These are phyloP conservation scores for Platycheirus albimanus DNA, from an alignment of 2,888 invertebrate species.

Conservation along the genomic window DNA sequence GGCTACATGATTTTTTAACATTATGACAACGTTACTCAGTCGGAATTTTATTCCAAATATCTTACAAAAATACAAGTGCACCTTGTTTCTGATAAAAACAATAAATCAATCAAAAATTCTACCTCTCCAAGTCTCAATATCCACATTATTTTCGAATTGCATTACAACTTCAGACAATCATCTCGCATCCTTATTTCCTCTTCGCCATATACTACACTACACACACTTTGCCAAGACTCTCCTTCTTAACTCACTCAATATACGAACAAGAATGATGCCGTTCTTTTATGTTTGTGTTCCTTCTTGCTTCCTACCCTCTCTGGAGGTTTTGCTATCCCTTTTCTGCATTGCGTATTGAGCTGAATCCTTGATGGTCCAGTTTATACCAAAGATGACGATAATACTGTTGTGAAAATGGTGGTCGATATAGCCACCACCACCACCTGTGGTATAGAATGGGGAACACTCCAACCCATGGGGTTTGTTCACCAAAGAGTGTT, in stretches of 20 bases:
- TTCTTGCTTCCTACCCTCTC: background rate
- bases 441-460: constrained; percentile 1
- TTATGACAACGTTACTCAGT: no score
- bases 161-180: no score
- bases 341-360: constrained; percentile 44
- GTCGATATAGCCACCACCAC: constrained; percentile 10
- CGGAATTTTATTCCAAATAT: no score
- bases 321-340: constrained; percentile 32
- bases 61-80: no score
- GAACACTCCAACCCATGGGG: background rate
- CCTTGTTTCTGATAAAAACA: no score
- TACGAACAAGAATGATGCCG: background rate
- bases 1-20: no score
- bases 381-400: constrained; percentile 24
- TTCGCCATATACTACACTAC: background rate
- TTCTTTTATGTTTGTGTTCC: background rate
- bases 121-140: no score
- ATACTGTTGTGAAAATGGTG: constrained; percentile 25
- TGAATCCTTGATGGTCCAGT: constrained; percentile 16
- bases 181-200: background rate
- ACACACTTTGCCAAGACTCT: no score
- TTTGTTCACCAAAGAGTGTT: constrained; percentile 34
- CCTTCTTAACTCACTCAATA: no score
- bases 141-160: no score
- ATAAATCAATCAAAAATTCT: no score